These are phyloP conservation scores for Orthonyx spaldingii DNA, from an alignment of 2,113 vertebrate genomes.

Conservation along the genomic window DNA sequence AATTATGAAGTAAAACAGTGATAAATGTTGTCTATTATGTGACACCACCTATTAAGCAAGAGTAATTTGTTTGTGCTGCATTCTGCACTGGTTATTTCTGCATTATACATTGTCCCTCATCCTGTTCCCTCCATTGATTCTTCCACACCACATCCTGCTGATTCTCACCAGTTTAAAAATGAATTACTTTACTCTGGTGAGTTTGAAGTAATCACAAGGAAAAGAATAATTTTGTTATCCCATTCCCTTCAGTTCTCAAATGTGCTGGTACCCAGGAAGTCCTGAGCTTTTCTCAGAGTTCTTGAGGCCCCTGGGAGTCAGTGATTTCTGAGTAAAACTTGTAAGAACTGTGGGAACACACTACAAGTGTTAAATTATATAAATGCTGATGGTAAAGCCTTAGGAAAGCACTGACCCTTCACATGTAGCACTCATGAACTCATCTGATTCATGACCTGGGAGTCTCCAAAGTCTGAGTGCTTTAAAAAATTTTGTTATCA, in stretches of 20 bases:
- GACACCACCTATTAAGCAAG: background rate
- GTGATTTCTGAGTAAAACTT: background rate
- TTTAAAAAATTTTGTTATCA: background rate
- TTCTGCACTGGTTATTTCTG: background rate
- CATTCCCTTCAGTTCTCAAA: background rate
- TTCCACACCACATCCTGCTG: background rate
- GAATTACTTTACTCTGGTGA: background rate
- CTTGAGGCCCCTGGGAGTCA: background rate
- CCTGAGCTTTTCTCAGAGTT: background rate
- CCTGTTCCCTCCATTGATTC: background rate
- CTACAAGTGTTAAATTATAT: background rate
- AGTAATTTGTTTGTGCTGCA: background rate
- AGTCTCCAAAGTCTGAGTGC: background rate
- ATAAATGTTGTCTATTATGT: background rate
- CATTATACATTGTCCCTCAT: background rate
- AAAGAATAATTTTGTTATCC: background rate
- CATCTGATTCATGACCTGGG: background rate
- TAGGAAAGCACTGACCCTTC: background rate
- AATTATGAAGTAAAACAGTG: conserved; percentile 18
- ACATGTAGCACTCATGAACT: background rate
- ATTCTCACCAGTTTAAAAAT: background rate
- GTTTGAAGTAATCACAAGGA: background rate
- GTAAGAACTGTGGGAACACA: background rate
- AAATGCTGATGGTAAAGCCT: background rate
- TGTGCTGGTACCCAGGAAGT: background rate